Evolutionary conservation across 2,113 vertebrate species (phyloP).

Genomic region (Alaudala cheleensis): DNA sequence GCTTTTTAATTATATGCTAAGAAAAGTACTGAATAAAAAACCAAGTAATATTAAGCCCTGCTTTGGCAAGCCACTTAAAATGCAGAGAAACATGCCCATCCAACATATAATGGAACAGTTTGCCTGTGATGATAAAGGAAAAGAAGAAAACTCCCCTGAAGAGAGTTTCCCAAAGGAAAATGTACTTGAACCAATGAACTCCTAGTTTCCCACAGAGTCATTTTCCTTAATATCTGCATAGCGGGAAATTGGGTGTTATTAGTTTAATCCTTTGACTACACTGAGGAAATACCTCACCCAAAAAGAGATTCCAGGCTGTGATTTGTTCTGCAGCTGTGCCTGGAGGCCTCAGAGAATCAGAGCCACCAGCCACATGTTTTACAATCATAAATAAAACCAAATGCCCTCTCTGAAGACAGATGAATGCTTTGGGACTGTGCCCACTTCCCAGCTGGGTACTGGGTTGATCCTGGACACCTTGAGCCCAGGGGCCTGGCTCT

Average conservation of each 20-base stretch:
- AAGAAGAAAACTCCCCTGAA: neutral
- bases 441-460: neutral
- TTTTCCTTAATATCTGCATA: conserved; percentile 1
- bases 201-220: neutral
- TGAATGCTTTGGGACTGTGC: neutral
- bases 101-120: neutral
- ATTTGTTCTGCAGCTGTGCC: conserved; percentile 10
- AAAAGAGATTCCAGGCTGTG: conserved; percentile 13
- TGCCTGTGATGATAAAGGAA: neutral
- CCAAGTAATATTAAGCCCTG: neutral
- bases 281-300: conserved; percentile 38
- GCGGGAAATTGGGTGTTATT: conserved; percentile 17
- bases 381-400: neutral
- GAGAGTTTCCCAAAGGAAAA: neutral
- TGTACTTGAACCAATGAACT: neutral
- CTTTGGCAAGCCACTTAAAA: neutral
- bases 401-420: neutral
- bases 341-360: neutral
- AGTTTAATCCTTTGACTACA: neutral
- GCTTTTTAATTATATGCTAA: neutral
- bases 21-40: neutral
- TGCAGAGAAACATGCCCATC: neutral
- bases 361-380: neutral
- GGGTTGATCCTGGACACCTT: neutral
- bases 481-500: neutral